Base-by-base conservation (phyloP, 2,797 vertebrate species). In the Phrynocephalus forsythii region DNA sequence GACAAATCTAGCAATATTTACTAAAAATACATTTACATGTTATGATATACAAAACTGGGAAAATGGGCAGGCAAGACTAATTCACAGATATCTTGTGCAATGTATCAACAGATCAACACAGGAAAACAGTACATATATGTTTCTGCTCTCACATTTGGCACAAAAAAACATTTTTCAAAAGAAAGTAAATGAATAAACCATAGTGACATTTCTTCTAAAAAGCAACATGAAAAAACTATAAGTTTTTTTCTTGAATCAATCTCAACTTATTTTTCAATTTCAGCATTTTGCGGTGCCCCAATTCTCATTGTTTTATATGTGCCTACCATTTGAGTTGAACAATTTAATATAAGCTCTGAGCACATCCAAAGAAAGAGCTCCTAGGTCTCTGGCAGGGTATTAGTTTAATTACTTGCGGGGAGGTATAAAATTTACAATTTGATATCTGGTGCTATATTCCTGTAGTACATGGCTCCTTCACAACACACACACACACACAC, bases 401-500 rank as follows among this genome's bases (percentile, higher is more conserved):
- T 84, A 75, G 95, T 93, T 92, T 44, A 73, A 81, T 48, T 4
- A 79, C 73, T 30, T 28, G 92, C 92, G 60, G 10, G 33, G 87
- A 33, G 72, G 88, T 22, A n/a, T 90, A 93, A 83, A 73, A 38
- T 66, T 66, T 91, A 60, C 10, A 72, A 82, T 24, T 93, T 89
- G 67, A 87, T 71, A 77, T 85, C 82, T 33, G 30, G 60, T 67
- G 77, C 85, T 78, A 38, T 44, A 60, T 86, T 84, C 28, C 85
- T 30, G 1, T 50, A 85, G 87, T 63, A 75, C 71, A 80, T 15
- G 2, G 24, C 8, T 72, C 48, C 67, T 18, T 85, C 66, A 66
- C 87, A 87, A n/a, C 76, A 81, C 52, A 71, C 63, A 89, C 48
- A 86, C 86, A 86, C 87, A 83, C 90, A 83, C 33, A 33, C 33